Base-by-base conservation (phyloP, 92 coral and sea anemone species). In the Hydrozoanthus gracilis region DNA sequence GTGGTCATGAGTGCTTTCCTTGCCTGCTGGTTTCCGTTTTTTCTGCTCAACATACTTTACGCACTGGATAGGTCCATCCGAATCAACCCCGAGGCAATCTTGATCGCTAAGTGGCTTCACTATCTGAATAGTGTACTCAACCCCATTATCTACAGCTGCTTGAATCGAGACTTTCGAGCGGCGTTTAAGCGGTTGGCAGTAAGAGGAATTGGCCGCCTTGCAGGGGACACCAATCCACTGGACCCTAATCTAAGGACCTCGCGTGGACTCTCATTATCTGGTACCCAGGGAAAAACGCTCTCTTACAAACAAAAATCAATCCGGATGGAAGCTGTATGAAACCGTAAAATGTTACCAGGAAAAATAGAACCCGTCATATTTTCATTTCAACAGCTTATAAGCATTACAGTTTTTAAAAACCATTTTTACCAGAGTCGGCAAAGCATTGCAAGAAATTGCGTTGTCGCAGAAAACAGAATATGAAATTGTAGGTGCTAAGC, bases 21-120 rank as follows among this genome's bases (percentile, higher is more conserved):
- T 39, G 65, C 92, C n/a, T 96, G 99, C 66, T 96, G 99, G 99
- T 91, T 91, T 35, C 99, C 99, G 9, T 96, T 96, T 89, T 96
- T 96, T 60, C 68, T 94, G 64, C 94, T 96, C 51, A 96, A 96
- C 83, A 77, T 96, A 44, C 80, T 88, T 54, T 78, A 86, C 76
- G 98, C 98, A 9, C 69, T 92, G 8, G 91, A 92, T 86, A 84
- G 95, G 44, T 27, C 88, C n/a, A 89, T 89, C 48, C 74, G 58
- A 0, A 88, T 94, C 47, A 73, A 88, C 58, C 48, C 78, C 3
- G 91, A 83, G 44, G 88, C 93, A 6, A 93, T 94, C 50, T 67
- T 94, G 93, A 48, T 94, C 15, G 92, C 95, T 44, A 94, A 94
- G 75, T 93, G 93, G 88, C 95, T 94, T 11, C 98, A 94, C 52